A percentile compares a stretch with the other conserved stretches of the same genome.
phyloP scores from a whole-genome alignment of 2,888 invertebrate species.

The Dryomyza anilis region DNA sequence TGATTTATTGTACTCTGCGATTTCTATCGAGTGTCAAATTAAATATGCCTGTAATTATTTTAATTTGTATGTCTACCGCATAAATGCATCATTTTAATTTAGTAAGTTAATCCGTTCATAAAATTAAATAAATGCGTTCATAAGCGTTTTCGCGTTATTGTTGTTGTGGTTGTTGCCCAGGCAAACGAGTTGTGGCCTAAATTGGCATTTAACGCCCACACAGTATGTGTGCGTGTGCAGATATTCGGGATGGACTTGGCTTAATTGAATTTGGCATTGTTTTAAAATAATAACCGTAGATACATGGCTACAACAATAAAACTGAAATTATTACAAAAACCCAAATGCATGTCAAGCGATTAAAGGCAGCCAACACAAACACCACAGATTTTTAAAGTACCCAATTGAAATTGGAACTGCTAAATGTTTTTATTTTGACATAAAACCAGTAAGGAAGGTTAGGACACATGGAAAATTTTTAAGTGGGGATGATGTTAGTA shows the following conservation, averaged over 20 bases:
- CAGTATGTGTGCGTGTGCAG: neutral
- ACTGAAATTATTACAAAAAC: neutral
- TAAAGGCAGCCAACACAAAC: neutral
- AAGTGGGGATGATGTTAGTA: too few relatives aligned
- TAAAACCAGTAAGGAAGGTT: too few relatives aligned
- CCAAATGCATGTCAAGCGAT: neutral
- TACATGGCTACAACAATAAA: neutral
- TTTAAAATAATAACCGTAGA: neutral
- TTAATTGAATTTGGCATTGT: conserved; percentile 15
- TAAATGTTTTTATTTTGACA: too few relatives aligned
- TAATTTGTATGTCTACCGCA: conserved; percentile 3
- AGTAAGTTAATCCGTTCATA: conserved; percentile 9
- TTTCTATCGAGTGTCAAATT: neutral
- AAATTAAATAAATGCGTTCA: conserved; percentile 4
- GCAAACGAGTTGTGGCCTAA: neutral
- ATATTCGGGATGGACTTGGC: neutral
- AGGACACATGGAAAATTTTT: too few relatives aligned
- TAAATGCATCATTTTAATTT: conserved; percentile 10
- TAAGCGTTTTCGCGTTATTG: neutral
- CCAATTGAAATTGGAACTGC: too few relatives aligned
- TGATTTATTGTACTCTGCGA: neutral
- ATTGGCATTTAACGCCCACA: neutral
- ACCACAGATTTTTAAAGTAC: neutral
- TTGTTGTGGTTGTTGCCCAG: neutral
- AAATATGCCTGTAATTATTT: neutral